These are phyloP conservation scores for Xestia c-nigrum DNA, from an alignment of 2,888 invertebrate species.

Conservation along the genomic window DNA sequence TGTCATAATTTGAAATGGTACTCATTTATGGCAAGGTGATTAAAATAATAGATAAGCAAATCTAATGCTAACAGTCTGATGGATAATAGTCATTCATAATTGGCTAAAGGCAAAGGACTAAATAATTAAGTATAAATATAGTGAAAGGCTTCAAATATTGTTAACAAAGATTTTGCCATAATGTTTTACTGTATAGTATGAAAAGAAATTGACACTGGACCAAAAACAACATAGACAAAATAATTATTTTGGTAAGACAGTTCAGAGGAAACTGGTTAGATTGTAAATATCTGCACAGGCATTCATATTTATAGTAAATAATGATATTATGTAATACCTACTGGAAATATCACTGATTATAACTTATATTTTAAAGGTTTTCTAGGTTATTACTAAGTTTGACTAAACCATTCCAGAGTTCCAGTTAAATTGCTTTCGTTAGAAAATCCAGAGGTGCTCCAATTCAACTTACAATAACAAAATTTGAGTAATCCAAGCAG, in stretches of 20 bases:
- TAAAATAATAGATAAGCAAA: not conserved
- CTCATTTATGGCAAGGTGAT: not conserved
- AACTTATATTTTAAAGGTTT: slow-evolving; percentile 6
- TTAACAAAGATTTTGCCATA: not conserved
- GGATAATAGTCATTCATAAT: slow-evolving; percentile 12
- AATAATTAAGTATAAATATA: too few relatives aligned
- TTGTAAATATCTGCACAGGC: not conserved
- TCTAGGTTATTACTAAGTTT: slow-evolving; percentile 4
- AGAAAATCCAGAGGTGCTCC: not conserved
- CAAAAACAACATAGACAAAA: not conserved
- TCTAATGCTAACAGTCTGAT: not conserved
- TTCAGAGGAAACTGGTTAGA: not conserved
- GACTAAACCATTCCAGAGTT: not conserved
- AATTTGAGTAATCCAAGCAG: slow-evolving; percentile 16
- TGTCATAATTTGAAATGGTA: not conserved
- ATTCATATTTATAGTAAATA: slow-evolving; percentile 3
- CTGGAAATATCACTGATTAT: slow-evolving; percentile 6
- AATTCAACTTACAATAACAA: slow-evolving; percentile 21
- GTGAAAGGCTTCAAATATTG: not conserved
- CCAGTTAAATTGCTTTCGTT: not conserved
- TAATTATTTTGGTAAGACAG: not conserved
- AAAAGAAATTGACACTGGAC: not conserved
- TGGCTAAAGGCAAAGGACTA: slow-evolving; percentile 6
- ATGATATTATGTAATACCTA: slow-evolving; percentile 25
- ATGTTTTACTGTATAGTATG: not conserved